Base-by-base conservation (phyloP, 2,797 vertebrate genomes). In the Gymnoscopelus microlampas region DNA sequence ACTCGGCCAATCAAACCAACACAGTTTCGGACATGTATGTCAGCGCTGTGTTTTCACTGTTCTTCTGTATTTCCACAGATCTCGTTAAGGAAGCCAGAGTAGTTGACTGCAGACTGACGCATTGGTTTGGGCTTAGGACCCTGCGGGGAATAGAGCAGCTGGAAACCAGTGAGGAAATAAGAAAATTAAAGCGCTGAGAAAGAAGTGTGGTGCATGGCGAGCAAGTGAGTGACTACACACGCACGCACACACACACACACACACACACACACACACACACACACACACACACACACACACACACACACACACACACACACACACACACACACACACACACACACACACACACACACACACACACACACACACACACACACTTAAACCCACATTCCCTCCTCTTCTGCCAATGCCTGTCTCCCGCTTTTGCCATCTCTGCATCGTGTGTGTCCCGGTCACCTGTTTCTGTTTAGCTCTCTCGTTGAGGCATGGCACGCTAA, bases 391-490 rank as follows among this genome's bases (percentile, higher is more conserved):
- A n/a, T 7, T 4, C 50, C 12, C 50, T 13, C 50, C 13, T 44
- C 8, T 44, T 66, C 68, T 58, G 47, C 14, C 48, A 23, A 49
- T 23, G 35, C 59, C 65, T 58, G 6, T 51, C 73, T 66, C 77
- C 74, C 80, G 79, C 80, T 83, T 74, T 84, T 87, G 71, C 53
- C 61, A 8, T 71, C 57, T 26, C 49, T 50, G 63, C 60, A 58
- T 57, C 53, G 64, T 62, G 62, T 80, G 78, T 79, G 80, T 66
- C 26, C 65, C 39, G 66, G 50, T 86, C 91, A 92, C 80, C 88
- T 92, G 92, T 85, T 92, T 90, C 77, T 86, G 75, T 26, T 94
- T 90, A 91, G 77, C 53, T 55, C 32, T 80, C 76, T 77, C 74
- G 66, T 60, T 9, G 5, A 39, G 73, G 74, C 61, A 63, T 66